Percentiles rank a stretch among this genome's conserved stretches.
Conservation (phyloP, 2,888 invertebrate genomes). For the Tigriopus californicus region DNA sequence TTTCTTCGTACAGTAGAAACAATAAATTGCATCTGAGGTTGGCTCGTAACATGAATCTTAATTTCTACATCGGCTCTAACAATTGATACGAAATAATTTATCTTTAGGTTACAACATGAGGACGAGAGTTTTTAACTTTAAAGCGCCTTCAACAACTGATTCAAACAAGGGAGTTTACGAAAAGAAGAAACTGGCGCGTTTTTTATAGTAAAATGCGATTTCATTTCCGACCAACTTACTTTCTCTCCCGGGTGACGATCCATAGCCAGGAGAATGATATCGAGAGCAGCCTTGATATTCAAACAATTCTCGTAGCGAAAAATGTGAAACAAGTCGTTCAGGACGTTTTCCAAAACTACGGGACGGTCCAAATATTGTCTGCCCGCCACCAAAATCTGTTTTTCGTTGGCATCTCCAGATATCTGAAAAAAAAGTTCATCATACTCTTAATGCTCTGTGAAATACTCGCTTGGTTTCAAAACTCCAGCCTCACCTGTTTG, state of each 20-base stretch:
- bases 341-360: conserved; percentile 56
- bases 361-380: conserved; percentile 60
- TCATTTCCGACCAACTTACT: conserved; percentile 25
- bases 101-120: too few species aligned
- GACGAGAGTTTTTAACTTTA: too few species aligned
- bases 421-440: conserved; percentile 37
- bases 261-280: conserved; percentile 74
- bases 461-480: neutral
- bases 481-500: conserved; percentile 40
- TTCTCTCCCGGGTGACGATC: conserved; percentile 62
- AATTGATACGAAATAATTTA: too few species aligned
- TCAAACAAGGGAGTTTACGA: too few species aligned
- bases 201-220: too few species aligned
- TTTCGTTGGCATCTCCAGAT: conserved; percentile 74
- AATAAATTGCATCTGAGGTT: too few species aligned
- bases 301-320: conserved; percentile 64
- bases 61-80: too few species aligned
- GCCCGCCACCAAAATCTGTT: conserved; percentile 67
- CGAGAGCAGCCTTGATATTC: conserved; percentile 51
- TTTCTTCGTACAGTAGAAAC: too few species aligned
- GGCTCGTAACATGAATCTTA: too few species aligned
- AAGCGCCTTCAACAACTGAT: too few species aligned
- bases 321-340: conserved; percentile 75
- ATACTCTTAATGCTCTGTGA: neutral
- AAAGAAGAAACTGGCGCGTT: too few species aligned